phyloP scores from a whole-genome alignment of 2,113 vertebrate species.

The Anarhynchus alexandrinus region DNA sequence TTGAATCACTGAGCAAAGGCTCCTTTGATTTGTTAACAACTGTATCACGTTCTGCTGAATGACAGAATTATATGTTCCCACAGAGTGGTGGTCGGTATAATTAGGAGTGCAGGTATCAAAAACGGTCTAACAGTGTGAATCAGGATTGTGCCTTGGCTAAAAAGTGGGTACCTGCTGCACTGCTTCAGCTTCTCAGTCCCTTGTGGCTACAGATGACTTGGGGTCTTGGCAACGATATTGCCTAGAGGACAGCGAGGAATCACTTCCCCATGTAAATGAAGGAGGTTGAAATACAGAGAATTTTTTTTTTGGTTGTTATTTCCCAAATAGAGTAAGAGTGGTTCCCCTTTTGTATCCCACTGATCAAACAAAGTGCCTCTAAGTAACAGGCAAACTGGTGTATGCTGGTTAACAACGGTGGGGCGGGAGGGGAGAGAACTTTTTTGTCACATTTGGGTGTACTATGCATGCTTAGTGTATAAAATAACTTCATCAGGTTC shows the following conservation, averaged over 20 bases:
- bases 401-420: background rate
- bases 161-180: background rate
- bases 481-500: background rate
- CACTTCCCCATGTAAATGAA: background rate
- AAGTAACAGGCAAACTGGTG: background rate
- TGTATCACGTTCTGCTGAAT: background rate
- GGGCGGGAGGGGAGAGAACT: background rate
- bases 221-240: rapidly evolving
- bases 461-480: background rate
- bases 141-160: background rate
- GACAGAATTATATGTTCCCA: background rate
- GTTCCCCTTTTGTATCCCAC: background rate
- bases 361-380: background rate
- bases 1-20: background rate
- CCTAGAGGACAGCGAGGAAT: background rate
- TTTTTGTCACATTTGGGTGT: background rate
- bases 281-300: background rate
- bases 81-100: rapidly evolving
- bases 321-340: background rate
- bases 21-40: background rate
- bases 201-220: background rate
- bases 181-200: background rate
- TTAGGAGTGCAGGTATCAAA: background rate
- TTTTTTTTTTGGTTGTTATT: background rate
- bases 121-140: too few species aligned